phyloP scores from a whole-genome alignment of 2,797 vertebrate genomes.

The Leucoraja ocellata region DNA sequence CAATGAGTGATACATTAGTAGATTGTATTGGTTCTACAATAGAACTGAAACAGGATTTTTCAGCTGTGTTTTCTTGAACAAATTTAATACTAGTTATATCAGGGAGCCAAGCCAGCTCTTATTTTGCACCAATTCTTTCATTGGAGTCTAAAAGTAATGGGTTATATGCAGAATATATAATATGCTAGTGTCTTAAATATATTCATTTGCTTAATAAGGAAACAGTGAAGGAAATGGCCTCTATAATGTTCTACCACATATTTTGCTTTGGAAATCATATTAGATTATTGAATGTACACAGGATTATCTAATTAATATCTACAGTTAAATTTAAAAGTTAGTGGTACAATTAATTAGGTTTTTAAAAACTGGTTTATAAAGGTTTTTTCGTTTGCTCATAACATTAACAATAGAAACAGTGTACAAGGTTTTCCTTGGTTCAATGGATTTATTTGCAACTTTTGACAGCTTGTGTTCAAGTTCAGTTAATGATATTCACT shows the following conservation, averaged over 20 bases:
- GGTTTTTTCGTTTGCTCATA: background rate
- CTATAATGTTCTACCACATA: background rate
- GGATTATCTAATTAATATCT: background rate
- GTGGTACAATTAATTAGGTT: background rate
- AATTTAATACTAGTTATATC: background rate
- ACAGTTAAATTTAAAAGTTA: background rate
- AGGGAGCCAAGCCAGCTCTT: background rate
- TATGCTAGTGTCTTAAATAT: background rate
- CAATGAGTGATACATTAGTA: too few relatives aligned
- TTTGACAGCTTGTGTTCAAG: constrained; percentile 10
- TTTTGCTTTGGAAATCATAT: background rate
- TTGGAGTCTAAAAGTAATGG: background rate
- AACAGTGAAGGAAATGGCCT: background rate
- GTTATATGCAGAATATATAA: background rate
- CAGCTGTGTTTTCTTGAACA: background rate
- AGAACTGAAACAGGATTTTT: background rate
- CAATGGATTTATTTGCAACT: constrained; percentile 33
- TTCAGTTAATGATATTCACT: constrained; percentile 4
- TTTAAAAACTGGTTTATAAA: background rate
- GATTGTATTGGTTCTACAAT: background rate
- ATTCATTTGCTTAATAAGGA: background rate
- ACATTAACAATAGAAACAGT: background rate
- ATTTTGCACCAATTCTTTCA: background rate
- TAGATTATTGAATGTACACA: background rate
- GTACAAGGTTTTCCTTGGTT: constrained; percentile 6